Evolutionary conservation across 2,797 vertebrate genomes (phyloP).

Genomic region (Labeo calbasu): DNA sequence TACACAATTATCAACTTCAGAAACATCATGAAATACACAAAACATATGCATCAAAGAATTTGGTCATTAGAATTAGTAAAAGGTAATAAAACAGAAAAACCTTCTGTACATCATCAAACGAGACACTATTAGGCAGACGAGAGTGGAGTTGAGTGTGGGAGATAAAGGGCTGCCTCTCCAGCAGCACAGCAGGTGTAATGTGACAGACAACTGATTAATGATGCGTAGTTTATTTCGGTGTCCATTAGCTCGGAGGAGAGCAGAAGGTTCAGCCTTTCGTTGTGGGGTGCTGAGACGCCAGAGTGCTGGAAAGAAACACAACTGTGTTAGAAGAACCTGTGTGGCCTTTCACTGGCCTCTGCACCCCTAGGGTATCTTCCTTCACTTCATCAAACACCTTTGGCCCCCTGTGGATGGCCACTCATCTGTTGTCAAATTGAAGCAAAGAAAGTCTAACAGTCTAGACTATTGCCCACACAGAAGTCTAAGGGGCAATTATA

Average conservation of each 20-base stretch:
- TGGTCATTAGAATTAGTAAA: background rate
- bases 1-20: background rate
- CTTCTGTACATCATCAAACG: background rate
- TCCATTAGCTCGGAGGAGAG: constrained; percentile 36
- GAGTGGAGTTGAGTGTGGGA: constrained; percentile 6
- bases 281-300: constrained; percentile 20
- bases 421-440: constrained; percentile 32
- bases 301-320: constrained; percentile 17
- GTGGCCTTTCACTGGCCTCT: constrained; percentile 28
- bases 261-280: constrained; percentile 17
- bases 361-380: constrained; percentile 33
- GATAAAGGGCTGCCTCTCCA: constrained; percentile 24
- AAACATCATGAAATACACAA: background rate
- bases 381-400: constrained; percentile 48
- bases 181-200: constrained; percentile 46
- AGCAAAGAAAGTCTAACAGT: constrained; percentile 13
- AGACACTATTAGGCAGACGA: background rate
- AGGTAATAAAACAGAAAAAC: constrained; percentile 4
- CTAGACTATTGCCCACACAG: background rate
- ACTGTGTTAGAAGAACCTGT: constrained; percentile 15
- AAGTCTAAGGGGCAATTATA: background rate
- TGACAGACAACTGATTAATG: constrained; percentile 51
- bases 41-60: background rate
- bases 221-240: constrained; percentile 34
- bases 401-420: constrained; percentile 9